A percentile compares a stretch with the other conserved stretches of the same genome.
phyloP scores from a whole-genome alignment of 1,140 invertebrate genomes.

The Macrotrachela quadricornifera region DNA sequence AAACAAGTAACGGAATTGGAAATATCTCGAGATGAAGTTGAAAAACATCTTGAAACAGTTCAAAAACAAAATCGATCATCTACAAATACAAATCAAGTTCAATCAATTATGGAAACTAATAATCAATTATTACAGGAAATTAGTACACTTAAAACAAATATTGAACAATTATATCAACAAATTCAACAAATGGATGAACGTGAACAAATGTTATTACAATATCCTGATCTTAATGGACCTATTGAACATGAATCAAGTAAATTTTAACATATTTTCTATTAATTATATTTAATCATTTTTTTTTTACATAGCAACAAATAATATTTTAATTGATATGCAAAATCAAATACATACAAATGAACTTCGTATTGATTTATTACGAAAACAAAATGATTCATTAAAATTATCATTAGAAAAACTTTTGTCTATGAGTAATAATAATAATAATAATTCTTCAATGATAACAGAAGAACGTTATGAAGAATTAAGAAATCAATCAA shows the following conservation, averaged over 20 bases:
- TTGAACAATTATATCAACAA: not conserved
- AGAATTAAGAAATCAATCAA: too few species aligned
- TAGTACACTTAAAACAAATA: not conserved
- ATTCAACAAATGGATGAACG: constrained; percentile 1
- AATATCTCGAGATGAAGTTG: not conserved
- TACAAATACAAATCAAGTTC: not conserved
- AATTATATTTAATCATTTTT: too few species aligned
- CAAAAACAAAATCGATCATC: not conserved
- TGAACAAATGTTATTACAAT: not conserved
- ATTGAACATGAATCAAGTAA: not conserved
- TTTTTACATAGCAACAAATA: not conserved
- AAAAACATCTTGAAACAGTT: not conserved
- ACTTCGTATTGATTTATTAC: not conserved
- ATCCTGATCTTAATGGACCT: constrained; percentile 7
- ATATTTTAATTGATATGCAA: constrained; percentile 2
- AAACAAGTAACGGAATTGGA: not conserved
- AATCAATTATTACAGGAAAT: constrained; percentile 1
- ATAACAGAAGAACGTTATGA: too few species aligned
- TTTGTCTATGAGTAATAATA: too few species aligned
- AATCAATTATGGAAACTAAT: not conserved
- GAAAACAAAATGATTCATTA: constrained; percentile 1
- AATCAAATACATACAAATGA: constrained; percentile 6
- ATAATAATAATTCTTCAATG: too few species aligned
- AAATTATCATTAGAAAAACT: not conserved
- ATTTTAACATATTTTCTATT: too few species aligned